Conservation (phyloP, 2,113 vertebrate genomes). For the Seriola rivoliana region DNA sequence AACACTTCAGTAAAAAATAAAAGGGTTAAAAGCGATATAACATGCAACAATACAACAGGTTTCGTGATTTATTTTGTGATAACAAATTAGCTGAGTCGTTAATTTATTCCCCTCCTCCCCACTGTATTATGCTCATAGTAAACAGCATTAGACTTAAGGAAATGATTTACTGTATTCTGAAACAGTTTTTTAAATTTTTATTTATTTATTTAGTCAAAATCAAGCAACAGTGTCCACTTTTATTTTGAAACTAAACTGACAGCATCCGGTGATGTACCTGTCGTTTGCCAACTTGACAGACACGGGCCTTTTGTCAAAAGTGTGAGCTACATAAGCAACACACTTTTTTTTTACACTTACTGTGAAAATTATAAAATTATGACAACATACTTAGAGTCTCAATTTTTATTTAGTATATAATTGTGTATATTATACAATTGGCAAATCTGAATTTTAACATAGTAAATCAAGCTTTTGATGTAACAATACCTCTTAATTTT, state of each 20-base stretch:
- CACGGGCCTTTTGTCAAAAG: background rate
- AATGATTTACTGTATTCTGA: background rate
- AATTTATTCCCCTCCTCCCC: too few species aligned
- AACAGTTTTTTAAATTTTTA: too few species aligned
- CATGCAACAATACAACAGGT: too few species aligned
- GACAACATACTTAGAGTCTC: background rate
- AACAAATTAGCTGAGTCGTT: too few species aligned
- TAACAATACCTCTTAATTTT: too few species aligned
- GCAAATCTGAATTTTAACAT: too few species aligned
- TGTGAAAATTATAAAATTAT: background rate
- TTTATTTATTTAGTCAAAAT: background rate
- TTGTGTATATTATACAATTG: too few species aligned
- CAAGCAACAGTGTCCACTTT: background rate
- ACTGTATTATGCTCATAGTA: background rate
- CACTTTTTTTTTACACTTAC: background rate
- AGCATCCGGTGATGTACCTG: constrained; percentile 1
- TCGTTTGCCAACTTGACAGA: background rate
- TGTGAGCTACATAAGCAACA: too few species aligned
- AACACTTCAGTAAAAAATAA: too few species aligned
- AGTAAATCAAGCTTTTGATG: too few species aligned
- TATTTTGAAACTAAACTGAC: constrained; percentile 23
- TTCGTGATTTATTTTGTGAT: too few species aligned
- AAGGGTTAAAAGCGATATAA: too few species aligned
- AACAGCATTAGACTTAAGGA: background rate
- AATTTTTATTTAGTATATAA: background rate